Evolutionary conservation across 2,888 invertebrate genomes (phyloP).

Genomic region (Ferrisia virgata): DNA sequence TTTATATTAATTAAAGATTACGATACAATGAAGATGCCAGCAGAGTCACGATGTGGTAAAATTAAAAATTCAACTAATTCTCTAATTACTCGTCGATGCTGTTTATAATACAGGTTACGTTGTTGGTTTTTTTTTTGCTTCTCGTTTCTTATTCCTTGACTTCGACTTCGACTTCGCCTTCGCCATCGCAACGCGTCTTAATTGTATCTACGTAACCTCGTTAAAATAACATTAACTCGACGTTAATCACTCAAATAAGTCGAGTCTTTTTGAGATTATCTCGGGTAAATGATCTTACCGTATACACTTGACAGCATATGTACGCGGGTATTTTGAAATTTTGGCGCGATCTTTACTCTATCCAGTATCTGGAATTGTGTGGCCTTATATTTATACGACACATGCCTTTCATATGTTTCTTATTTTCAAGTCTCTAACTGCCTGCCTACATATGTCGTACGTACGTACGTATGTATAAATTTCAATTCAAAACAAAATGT

Average conservation of each 20-base stretch:
- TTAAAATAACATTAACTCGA: conserved; percentile 17
- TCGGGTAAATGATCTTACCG: neutral
- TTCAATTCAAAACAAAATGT: neutral
- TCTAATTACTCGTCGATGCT: neutral
- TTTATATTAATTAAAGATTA: neutral
- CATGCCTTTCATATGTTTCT: neutral
- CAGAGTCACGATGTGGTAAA: neutral
- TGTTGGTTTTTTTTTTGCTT: neutral
- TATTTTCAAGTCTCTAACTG: too few relatives aligned
- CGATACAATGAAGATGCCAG: neutral
- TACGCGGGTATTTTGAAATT: neutral
- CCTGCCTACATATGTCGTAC: neutral
- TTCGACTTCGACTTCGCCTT: neutral
- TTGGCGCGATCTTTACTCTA: neutral
- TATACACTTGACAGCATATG: neutral
- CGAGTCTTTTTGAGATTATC: neutral
- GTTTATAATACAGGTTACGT: neutral
- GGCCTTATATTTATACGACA: too few relatives aligned
- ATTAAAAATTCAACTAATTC: neutral
- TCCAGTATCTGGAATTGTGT: neutral
- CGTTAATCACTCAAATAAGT: neutral
- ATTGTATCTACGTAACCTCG: neutral
- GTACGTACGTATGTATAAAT: neutral
- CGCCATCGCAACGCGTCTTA: neutral
- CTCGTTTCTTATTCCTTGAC: too few relatives aligned